Evolutionary conservation across 2,113 vertebrate species (phyloP).

Genomic region (Macroglossus sobrinus): DNA sequence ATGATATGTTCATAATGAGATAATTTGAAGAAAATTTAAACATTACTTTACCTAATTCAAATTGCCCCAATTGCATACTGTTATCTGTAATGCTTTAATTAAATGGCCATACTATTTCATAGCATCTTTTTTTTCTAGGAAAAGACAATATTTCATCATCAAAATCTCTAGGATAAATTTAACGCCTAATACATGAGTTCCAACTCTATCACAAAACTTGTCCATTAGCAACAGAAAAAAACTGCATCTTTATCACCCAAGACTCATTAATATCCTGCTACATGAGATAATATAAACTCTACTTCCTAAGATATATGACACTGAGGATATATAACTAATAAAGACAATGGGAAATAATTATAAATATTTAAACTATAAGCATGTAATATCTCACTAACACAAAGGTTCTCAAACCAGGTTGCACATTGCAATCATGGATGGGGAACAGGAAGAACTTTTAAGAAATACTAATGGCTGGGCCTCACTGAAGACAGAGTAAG

Average conservation of each 20-base stretch:
- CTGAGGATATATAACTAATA: slow-evolving; percentile 9
- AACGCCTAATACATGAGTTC: neutral
- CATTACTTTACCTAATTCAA: neutral
- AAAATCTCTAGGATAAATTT: neutral
- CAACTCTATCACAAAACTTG: neutral
- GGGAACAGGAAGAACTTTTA: neutral
- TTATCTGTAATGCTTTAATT: neutral
- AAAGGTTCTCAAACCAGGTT: neutral
- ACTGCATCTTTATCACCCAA: neutral
- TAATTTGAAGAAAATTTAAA: neutral
- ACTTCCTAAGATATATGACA: neutral
- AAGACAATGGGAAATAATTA: neutral
- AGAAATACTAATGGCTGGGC: neutral
- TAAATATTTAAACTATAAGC: neutral
- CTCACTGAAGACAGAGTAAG: neutral
- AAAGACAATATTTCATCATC: neutral
- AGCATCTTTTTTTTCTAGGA: neutral
- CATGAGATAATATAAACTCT: neutral
- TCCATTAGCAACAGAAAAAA: neutral
- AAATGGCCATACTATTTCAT: neutral
- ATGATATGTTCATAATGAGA: neutral
- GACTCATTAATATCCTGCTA: neutral
- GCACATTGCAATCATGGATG: neutral
- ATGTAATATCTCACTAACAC: neutral
- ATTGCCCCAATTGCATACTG: neutral